Conservation (phyloP, 2,888 invertebrate species). For the Apamea epomidion region DNA sequence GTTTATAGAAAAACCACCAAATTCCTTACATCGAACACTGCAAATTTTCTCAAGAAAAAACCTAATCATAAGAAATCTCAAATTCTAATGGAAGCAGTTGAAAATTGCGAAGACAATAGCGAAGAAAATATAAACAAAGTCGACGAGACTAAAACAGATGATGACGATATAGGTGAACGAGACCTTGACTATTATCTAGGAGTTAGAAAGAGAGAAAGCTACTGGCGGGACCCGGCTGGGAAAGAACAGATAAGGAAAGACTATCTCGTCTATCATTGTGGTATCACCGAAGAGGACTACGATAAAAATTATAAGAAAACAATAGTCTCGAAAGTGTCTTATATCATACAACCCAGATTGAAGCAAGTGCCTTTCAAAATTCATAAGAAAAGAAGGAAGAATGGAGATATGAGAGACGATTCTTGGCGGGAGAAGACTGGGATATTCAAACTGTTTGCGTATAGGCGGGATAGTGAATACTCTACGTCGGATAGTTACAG, state of each 20-base stretch:
- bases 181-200: conserved; percentile 87
- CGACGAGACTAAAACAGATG: conserved; percentile 67
- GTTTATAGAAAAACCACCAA: conserved; percentile 87
- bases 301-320: conserved; percentile 78
- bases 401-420: conserved; percentile 77
- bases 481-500: conserved; percentile 88
- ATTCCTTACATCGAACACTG: conserved; percentile 82
- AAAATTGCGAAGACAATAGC: conserved; percentile 63
- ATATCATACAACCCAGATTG: conserved; percentile 76
- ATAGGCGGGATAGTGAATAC: conserved; percentile 82
- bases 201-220: conserved; percentile 82
- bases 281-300: conserved; percentile 85
- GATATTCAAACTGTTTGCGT: conserved; percentile 83
- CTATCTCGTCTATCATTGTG: conserved; percentile 85
- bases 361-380: conserved; percentile 88
- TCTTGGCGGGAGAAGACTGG: conserved; percentile 84
- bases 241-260: conserved; percentile 86
- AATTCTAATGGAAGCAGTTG: conserved; percentile 74
- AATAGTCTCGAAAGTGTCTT: conserved; percentile 70
- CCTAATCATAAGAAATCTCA: conserved; percentile 79
- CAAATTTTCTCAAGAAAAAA: conserved; percentile 81
- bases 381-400: conserved; percentile 78
- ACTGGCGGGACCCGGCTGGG: conserved; percentile 84
- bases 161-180: conserved; percentile 80
- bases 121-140: conserved; percentile 66